Evolutionary conservation across 2,888 invertebrate species (phyloP), one percentile per base, ranked within the genome.

Genomic region (Hypena proboscidalis): DNA sequence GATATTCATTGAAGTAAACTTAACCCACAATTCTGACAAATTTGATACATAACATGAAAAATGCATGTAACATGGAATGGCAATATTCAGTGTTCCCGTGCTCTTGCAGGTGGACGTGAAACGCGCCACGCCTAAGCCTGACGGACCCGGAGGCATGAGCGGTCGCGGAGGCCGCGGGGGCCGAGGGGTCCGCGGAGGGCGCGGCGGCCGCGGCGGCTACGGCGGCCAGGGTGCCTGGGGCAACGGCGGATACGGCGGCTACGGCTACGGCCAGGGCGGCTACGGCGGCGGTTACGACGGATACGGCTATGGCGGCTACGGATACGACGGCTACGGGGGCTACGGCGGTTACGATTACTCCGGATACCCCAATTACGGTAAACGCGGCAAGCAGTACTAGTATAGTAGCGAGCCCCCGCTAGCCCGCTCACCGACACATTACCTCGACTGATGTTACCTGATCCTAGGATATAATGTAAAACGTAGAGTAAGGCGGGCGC

Each of bases 111-210:
- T 97, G 45, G 98, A 98, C 85, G 97, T 98, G 22, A 98, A 98
- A 90, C 96, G 97, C 77, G 98, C 98, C 30, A 97, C 98, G 37
- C 97, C 98, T 6, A 97, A 97, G 84, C 96, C 96, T 1, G 96
- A 97, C 67, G 94, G 94, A 10, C 92, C 94, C 31, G 94, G 95
- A 9, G 94, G 94, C 38, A 89, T 92, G 71, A 92, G 94, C 19
- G 92, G 93, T 26, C 94, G 95, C 13, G 94, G 95, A 0, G 90
- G 91, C 0, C 90, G 94, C 8, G 94, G 94, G 0, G 92, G 94
- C 15, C 88, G 95, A 5, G 94, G 95, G 20, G 92, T 93, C 31
- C 93, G 95, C 34, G 94, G 95, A 0, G 93, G 94, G 2, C 94
- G 95, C 66, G 93, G 94, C 4, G 93, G 94, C 4, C 93, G 95